Percentiles rank a stretch among this genome's conserved stretches.
These are phyloP conservation scores for Caranx melampygus DNA, from an alignment of 2,113 vertebrate genomes.

Conservation along the genomic window DNA sequence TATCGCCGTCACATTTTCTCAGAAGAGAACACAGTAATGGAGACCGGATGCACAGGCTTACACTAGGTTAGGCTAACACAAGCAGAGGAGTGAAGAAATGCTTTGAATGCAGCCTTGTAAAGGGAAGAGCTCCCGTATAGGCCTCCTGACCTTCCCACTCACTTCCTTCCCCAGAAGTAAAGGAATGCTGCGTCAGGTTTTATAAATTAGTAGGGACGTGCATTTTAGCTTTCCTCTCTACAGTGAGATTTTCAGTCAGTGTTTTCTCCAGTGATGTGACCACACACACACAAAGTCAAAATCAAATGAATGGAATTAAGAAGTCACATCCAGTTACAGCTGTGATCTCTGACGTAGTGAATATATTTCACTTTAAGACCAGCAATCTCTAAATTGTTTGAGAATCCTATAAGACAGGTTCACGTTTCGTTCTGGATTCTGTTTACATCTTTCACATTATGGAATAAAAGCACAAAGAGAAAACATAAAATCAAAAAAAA, in stretches of 20 bases:
- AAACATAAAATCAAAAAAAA: background rate
- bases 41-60: constrained; percentile 74
- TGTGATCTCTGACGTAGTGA: background rate
- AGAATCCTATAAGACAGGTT: too few relatives aligned
- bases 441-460: background rate
- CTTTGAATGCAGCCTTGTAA: constrained; percentile 81
- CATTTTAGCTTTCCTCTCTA: constrained; percentile 17
- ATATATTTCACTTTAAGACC: background rate
- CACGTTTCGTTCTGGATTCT: background rate
- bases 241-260: constrained; percentile 2
- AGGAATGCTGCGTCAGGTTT: constrained; percentile 77
- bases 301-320: background rate
- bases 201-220: constrained; percentile 46
- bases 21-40: constrained; percentile 69
- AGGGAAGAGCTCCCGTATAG: constrained; percentile 71
- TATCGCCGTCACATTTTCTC: constrained; percentile 65
- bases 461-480: background rate
- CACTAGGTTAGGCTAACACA: constrained; percentile 63
- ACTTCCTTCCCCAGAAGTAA: constrained; percentile 78
- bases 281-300: background rate
- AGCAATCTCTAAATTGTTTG: background rate
- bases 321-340: background rate
- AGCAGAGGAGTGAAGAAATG: constrained; percentile 69
- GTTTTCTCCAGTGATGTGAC: background rate
- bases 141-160: constrained; percentile 66